Evolutionary conservation across 2,888 invertebrate genomes (phyloP), one percentile per base, ranked within the genome.

Genomic region (Acholoe squamosa): DNA sequence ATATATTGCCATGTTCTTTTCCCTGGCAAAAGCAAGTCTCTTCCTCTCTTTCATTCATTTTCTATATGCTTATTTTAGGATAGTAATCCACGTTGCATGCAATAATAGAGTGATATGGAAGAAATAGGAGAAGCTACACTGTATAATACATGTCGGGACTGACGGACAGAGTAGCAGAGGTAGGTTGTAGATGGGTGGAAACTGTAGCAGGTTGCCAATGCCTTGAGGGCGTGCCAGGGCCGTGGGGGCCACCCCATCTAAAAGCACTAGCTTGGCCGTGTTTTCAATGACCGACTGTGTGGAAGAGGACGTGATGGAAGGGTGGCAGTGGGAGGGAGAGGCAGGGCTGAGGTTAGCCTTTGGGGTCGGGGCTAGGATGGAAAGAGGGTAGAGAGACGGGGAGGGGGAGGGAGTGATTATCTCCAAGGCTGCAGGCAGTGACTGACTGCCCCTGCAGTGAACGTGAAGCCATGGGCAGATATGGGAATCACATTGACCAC

Each of bases 401-500:
- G 16, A 28, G 67, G 67, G 71, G 25, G 14, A 28, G 25, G 71
- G 71, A 28, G 28, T 5, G 71, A 25, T 71, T 14, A 71, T 71
- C 71, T 71, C n/a, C 28, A 7, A 28, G 71, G 25, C 71, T 71
- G 71, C 71, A 71, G 71, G 71, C 71, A 16, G 71, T 25, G 71
- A 71, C 71, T 71, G 71, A 28, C n/a, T n/a, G n/a, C n/a, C n/a
- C 71, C 71, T 1, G 71, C 28, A 25, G 31, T 61, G 61, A 61
- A 61, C 19, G 61, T 61, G 61, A 61, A 61, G 61, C 71, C 25
- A 25, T 7, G 71, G 28, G 28, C 71, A 71, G 71, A 71, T 71
- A 71, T 71, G 71, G 71, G 28, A 71, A 71, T 71, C 31, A 71
- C 71, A 71, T 71, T 71, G 71, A 71, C 71, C n/a, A n/a, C n/a